These are phyloP conservation scores for Lophochroa leadbeateri DNA, from an alignment of 2,113 vertebrate species.

Conservation along the genomic window DNA sequence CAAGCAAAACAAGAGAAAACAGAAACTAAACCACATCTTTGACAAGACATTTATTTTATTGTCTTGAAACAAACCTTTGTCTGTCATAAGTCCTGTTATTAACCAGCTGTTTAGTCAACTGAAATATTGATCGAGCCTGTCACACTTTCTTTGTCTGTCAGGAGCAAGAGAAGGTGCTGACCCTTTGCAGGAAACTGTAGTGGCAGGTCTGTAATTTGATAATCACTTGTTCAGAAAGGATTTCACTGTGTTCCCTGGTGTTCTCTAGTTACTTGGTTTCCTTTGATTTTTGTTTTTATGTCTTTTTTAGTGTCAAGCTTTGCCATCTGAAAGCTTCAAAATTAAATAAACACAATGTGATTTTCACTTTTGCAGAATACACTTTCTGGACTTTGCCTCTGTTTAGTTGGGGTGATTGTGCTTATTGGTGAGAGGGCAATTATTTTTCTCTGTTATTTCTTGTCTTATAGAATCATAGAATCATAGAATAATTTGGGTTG, in stretches of 20 bases:
- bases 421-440: background rate
- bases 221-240: constrained; percentile 47
- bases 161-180: constrained; percentile 63
- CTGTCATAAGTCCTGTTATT: constrained; percentile 41
- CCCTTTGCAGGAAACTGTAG: constrained; percentile 57
- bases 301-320: background rate
- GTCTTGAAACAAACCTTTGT: constrained; percentile 41
- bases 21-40: background rate
- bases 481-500: background rate
- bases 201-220: constrained; percentile 73
- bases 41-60: constrained; percentile 42
- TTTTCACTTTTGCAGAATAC: background rate
- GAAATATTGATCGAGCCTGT: constrained; percentile 67
- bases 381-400: background rate
- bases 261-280: background rate
- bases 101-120: constrained; percentile 70
- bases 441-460: background rate
- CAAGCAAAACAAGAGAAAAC: background rate
- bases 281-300: background rate
- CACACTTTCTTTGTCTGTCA: constrained; percentile 56
- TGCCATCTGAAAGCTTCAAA: background rate
- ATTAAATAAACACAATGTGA: background rate
- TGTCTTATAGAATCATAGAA: background rate
- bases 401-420: background rate
- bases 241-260: constrained; percentile 55